phyloP scores from a whole-genome alignment of 2,888 invertebrate species.

The Beris morrisii region DNA sequence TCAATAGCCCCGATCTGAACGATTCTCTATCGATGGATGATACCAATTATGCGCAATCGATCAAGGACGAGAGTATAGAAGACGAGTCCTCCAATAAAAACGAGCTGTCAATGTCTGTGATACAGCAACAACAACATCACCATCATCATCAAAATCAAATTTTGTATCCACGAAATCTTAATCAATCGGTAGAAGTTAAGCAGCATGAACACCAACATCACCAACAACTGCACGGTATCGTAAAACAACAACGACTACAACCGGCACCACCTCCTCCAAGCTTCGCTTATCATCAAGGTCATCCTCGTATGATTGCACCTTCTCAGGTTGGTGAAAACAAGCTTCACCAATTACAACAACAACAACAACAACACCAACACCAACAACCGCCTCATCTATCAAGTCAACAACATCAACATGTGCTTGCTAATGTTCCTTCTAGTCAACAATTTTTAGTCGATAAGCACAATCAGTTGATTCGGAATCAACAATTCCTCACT shows the following conservation, averaged over 20 bases:
- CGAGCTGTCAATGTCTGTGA: constrained; percentile 24
- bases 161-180: constrained; percentile 28
- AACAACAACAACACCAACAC: constrained; percentile 3
- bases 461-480: constrained; percentile 13
- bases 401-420: constrained; percentile 39
- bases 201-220: constrained; percentile 9
- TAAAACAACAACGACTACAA: constrained; percentile 35
- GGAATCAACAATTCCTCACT: constrained; percentile 17
- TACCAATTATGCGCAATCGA: not conserved
- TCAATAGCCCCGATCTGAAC: constrained; percentile 51
- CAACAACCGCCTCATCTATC: constrained; percentile 37
- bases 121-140: constrained; percentile 26
- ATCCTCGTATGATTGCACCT: constrained; percentile 33
- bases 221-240: constrained; percentile 15
- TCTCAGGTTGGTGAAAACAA: constrained; percentile 29
- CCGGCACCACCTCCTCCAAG: constrained; percentile 38
- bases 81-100: constrained; percentile 2
- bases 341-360: constrained; percentile 34
- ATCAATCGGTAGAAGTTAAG: constrained; percentile 14
- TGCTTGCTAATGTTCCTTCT: constrained; percentile 30
- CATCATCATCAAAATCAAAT: constrained; percentile 34
- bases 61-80: constrained; percentile 5
- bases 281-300: constrained; percentile 30
- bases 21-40: constrained; percentile 18
- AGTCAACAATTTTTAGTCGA: constrained; percentile 23